These are phyloP conservation scores for Sebastes glaucus DNA, from an alignment of 2,797 vertebrate genomes.

Conservation along the genomic window DNA sequence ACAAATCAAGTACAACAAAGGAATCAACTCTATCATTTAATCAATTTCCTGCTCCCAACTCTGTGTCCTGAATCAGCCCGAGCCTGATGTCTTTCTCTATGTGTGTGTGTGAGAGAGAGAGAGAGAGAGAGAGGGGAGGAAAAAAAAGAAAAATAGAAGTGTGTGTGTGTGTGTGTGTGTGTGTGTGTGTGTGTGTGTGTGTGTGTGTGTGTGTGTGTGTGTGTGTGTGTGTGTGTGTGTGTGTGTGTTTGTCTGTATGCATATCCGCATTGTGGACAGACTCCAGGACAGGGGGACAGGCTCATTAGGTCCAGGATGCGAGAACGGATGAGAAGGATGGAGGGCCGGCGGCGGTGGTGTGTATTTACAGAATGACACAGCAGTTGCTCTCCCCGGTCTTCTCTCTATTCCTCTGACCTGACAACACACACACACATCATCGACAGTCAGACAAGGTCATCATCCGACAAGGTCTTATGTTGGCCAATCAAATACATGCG, in stretches of 20 bases:
- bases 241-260: conserved; percentile 35
- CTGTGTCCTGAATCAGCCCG: conserved; percentile 43
- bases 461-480: background rate
- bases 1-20: conserved; percentile 68
- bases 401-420: conserved; percentile 98
- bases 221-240: conserved; percentile 2
- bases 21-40: conserved; percentile 66
- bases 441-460: background rate
- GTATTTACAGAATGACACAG: conserved; percentile 96
- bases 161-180: conserved; percentile 17
- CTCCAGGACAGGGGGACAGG: conserved; percentile 67
- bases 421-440: conserved; percentile 29
- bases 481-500: background rate
- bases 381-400: conserved; percentile 99
- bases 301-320: conserved; percentile 56
- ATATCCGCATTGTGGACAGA: conserved; percentile 71
- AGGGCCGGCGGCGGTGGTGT: conserved; percentile 68
- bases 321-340: conserved; percentile 52
- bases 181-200: conserved; percentile 26
- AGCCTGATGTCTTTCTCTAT: conserved; percentile 35
- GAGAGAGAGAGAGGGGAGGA: too few relatives aligned
- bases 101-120: background rate
- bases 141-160: background rate
- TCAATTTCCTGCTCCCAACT: conserved; percentile 60
- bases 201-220: conserved; percentile 16